Conservation (phyloP, 2,113 vertebrate species). For the Actenoides hombroni region DNA sequence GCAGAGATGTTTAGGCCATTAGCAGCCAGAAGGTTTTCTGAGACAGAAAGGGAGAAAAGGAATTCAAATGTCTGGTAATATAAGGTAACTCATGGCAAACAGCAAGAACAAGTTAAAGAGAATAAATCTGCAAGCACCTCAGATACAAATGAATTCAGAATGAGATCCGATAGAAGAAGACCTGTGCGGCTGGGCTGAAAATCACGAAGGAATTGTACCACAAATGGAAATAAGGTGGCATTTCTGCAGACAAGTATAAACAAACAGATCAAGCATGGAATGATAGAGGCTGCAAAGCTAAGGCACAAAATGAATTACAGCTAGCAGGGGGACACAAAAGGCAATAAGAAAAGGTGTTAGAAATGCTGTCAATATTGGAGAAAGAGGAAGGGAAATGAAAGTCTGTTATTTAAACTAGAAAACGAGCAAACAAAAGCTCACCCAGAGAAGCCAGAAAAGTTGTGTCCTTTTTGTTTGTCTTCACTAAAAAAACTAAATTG, state of each 20-base stretch:
- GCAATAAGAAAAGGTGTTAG: constrained; percentile 41
- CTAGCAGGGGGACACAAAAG: constrained; percentile 30
- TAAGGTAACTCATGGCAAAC: background rate
- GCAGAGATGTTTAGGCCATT: background rate
- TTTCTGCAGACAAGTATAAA: constrained; percentile 38
- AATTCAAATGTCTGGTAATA: background rate
- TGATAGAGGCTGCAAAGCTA: background rate
- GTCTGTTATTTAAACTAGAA: constrained; percentile 46
- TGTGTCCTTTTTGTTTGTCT: background rate
- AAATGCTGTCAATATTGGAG: constrained; percentile 21
- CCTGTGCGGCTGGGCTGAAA: background rate
- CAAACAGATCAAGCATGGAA: background rate
- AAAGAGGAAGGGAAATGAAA: constrained; percentile 25
- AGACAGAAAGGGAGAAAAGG: background rate
- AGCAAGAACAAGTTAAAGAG: background rate
- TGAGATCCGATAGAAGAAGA: background rate
- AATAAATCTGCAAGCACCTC: constrained; percentile 3
- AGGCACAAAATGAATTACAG: constrained; percentile 37
- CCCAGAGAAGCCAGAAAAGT: background rate
- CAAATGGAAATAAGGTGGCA: constrained; percentile 36
- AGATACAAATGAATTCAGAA: constrained; percentile 2
- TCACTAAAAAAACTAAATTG: background rate
- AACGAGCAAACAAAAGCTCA: constrained; percentile 22
- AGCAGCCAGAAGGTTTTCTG: background rate
- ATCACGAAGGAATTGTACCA: constrained; percentile 28